These are phyloP conservation scores for Morelia viridis DNA, from an alignment of 2,797 vertebrate species.

Conservation along the genomic window DNA sequence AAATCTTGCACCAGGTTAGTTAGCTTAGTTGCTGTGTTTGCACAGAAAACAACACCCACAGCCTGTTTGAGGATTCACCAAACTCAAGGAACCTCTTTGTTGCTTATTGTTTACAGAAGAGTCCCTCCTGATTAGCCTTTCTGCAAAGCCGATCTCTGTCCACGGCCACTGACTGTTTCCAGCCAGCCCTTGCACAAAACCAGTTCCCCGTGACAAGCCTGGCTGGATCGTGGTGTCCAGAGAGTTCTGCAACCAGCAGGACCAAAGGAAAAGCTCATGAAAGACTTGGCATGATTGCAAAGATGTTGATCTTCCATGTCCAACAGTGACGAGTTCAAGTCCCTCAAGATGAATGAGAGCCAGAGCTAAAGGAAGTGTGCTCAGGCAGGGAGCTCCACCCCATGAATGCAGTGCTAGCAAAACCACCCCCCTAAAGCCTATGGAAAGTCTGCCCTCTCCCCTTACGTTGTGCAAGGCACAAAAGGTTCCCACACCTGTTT, in stretches of 20 bases:
- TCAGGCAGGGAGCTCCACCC: conserved; percentile 35
- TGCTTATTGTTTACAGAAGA: conserved; percentile 81
- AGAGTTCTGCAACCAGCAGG: conserved; percentile 44
- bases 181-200: conserved; percentile 45
- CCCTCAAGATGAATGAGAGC: conserved; percentile 55
- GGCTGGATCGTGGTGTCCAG: conserved; percentile 45
- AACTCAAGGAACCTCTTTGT: conserved; percentile 77
- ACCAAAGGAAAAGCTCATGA: conserved; percentile 63
- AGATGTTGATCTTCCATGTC: conserved; percentile 55
- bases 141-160: conserved; percentile 56
- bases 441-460: background rate
- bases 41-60: conserved; percentile 76
- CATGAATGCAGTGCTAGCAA: conserved; percentile 28
- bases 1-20: conserved; percentile 72
- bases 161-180: conserved; percentile 52
- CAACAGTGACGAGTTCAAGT: conserved; percentile 63
- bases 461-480: background rate
- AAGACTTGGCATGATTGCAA: conserved; percentile 45
- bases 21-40: conserved; percentile 73
- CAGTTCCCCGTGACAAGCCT: conserved; percentile 63
- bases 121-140: conserved; percentile 76
- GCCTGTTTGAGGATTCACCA: conserved; percentile 78
- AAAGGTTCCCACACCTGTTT: background rate
- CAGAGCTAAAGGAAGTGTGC: conserved; percentile 54
- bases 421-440: background rate